These are phyloP conservation scores for Ciona savignyi DNA, from an alignment of 23 tunicate species.

Conservation along the genomic window DNA sequence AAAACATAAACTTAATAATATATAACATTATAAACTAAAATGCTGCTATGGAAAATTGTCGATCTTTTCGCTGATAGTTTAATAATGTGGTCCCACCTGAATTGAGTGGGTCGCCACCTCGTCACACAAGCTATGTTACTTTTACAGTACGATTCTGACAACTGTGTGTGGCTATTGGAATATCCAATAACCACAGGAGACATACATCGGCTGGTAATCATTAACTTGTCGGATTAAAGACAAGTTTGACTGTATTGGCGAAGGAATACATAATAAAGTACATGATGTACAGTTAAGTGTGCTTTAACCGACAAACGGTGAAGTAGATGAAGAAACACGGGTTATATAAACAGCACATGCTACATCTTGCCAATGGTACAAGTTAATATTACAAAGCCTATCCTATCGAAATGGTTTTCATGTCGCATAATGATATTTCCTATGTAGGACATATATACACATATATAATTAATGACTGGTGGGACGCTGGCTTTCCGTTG, in stretches of 20 bases:
- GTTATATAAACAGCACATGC: no score
- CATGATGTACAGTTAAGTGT: no score
- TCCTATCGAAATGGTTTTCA: no score
- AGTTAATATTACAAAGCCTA: not conserved
- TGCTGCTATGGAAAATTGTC: not conserved
- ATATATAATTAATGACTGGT: no score
- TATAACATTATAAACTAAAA: no score
- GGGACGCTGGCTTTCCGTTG: no score
- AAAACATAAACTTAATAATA: no score
- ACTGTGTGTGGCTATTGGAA: not conserved
- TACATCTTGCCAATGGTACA: no score
- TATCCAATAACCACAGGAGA: not conserved
- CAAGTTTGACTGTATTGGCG: not conserved
- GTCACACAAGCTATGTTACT: not conserved
- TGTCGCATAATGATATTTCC: not conserved
- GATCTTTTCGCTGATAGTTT: not conserved
- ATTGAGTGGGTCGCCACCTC: not conserved
- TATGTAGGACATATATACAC: not conserved
- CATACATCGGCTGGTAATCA: not conserved
- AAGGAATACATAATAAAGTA: no score
- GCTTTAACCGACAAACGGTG: no score
- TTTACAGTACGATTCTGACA: not conserved
- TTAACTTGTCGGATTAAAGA: not conserved
- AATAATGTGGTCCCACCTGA: not conserved
- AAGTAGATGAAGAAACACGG: not conserved